phyloP scores from a whole-genome alignment of 2,797 vertebrate genomes.

The Helostoma temminkii region DNA sequence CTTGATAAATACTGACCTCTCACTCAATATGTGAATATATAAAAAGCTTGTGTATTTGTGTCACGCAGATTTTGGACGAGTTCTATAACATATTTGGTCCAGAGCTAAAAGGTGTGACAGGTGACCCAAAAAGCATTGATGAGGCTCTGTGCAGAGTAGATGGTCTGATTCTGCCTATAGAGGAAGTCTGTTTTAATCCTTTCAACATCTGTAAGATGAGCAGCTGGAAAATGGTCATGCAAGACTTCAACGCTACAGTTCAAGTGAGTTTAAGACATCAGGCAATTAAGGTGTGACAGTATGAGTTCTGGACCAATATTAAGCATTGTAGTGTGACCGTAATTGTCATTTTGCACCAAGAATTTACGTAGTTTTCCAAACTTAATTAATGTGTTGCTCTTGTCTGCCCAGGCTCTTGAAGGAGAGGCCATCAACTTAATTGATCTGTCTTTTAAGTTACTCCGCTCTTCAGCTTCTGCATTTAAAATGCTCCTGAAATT shows the following conservation, averaged over 20 bases:
- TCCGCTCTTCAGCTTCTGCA: slow-evolving; percentile 91
- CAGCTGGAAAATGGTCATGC: slow-evolving; percentile 89
- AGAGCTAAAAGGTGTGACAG: slow-evolving; percentile 90
- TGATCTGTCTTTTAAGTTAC: slow-evolving; percentile 91
- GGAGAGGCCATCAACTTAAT: slow-evolving; percentile 90
- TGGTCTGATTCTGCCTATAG: slow-evolving; percentile 85
- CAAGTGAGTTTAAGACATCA: slow-evolving; percentile 79
- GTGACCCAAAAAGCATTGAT: slow-evolving; percentile 87
- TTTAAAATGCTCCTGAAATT: slow-evolving; percentile 94
- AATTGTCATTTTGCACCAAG: neutral
- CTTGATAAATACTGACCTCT: neutral
- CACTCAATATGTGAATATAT: neutral
- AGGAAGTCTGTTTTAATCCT: slow-evolving; percentile 87
- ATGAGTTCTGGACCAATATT: neutral
- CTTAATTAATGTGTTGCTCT: no score
- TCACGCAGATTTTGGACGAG: slow-evolving; percentile 88
- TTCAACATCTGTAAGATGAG: slow-evolving; percentile 83
- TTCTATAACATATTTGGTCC: slow-evolving; percentile 91
- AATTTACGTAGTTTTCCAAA: neutral
- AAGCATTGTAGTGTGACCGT: neutral
- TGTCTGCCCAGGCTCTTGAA: slow-evolving; percentile 87
- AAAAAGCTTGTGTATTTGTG: slow-evolving; percentile 15
- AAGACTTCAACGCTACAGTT: slow-evolving; percentile 88
- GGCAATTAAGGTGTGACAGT: neutral
- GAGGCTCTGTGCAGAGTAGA: slow-evolving; percentile 87